Conservation (phyloP, 1,140 invertebrate species). For the Grapholita molesta region DNA sequence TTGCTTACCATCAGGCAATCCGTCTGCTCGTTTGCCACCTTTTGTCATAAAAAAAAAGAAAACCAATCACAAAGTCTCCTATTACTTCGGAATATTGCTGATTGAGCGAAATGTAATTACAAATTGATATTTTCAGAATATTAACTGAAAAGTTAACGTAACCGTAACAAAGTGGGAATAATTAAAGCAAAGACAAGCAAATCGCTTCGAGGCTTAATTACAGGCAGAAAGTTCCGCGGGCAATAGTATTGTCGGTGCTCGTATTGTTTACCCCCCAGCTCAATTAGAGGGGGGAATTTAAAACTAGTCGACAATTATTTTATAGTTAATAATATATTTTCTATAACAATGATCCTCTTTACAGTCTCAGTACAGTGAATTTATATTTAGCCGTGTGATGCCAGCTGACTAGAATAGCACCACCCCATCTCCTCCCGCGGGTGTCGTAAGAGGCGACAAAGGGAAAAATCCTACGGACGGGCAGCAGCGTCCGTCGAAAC, state of each 20-base stretch:
- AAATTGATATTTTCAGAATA: neutral
- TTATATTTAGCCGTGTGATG: no score
- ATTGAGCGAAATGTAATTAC: neutral
- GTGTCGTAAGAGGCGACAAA: no score
- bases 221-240: neutral
- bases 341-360: no score
- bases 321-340: neutral
- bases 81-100: neutral
- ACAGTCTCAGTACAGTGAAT: no score
- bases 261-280: slow-evolving; percentile 1
- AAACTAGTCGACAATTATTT: neutral
- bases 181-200: slow-evolving; percentile 14
- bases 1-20: no score
- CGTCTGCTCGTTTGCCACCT: no score
- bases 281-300: neutral
- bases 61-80: no score
- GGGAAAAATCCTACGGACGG: no score
- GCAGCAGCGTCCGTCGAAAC: no score
- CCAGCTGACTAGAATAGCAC: no score
- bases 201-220: slow-evolving; percentile 3
- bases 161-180: neutral
- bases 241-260: neutral
- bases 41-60: no score
- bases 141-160: neutral
- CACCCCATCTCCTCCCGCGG: no score